Evolutionary conservation across 2,888 invertebrate species (phyloP).

Genomic region (Therioaphis trifolii): DNA sequence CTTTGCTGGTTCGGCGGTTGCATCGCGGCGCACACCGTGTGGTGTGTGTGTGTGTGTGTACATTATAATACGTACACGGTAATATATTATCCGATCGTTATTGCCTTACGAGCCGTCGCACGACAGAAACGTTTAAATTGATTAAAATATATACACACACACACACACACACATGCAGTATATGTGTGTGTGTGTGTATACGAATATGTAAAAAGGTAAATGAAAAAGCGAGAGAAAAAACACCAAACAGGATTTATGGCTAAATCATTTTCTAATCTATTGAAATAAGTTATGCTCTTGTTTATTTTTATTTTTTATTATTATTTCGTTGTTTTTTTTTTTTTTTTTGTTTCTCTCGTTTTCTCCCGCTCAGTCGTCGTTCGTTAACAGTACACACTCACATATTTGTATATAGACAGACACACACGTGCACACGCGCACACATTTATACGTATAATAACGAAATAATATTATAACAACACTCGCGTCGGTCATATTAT

Average conservation of each 20-base stretch:
- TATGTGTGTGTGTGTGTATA: too few species aligned
- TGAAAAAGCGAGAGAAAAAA: background rate
- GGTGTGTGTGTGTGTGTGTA: constrained; percentile 3
- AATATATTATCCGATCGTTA: constrained; percentile 62
- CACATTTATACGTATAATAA: constrained; percentile 5
- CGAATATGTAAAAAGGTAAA: background rate
- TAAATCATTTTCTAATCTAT: constrained; percentile 61
- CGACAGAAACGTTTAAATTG: constrained; percentile 61
- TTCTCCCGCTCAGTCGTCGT: background rate
- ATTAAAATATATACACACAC: constrained; percentile 41
- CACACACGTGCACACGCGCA: background rate
- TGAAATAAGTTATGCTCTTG: constrained; percentile 53
- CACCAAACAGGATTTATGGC: constrained; percentile 60
- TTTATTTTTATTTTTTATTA: constrained; percentile 12
- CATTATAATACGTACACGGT: constrained; percentile 19
- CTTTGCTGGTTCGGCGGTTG: constrained; percentile 28
- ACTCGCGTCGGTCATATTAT: constrained; percentile 42
- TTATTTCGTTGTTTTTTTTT: background rate
- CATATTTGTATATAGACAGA: background rate
- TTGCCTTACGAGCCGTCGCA: constrained; percentile 40
- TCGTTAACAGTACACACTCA: background rate
- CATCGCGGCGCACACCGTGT: background rate
- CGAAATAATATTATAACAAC: constrained; percentile 15
- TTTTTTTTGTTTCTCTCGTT: background rate
- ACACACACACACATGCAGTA: too few species aligned